Conservation (phyloP, 2,888 invertebrate species). For the Synergus japonicus region DNA sequence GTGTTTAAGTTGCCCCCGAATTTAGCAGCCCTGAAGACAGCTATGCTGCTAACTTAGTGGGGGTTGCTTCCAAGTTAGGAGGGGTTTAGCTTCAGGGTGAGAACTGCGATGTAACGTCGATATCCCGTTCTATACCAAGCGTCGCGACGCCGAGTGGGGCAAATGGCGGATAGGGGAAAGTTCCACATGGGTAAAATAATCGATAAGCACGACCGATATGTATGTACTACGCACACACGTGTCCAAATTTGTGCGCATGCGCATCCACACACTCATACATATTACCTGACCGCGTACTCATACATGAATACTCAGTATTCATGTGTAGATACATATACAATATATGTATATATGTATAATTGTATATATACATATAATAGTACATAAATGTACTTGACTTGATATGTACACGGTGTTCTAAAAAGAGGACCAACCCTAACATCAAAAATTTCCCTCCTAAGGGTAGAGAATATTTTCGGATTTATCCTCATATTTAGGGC, state of each 20-base stretch:
- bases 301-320: not conserved
- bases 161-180: constrained; percentile 69
- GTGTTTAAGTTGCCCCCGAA: not conserved
- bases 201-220: constrained; percentile 66
- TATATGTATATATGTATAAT: no score
- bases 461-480: not conserved
- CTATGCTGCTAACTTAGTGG: constrained; percentile 18
- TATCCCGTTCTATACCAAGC: constrained; percentile 75
- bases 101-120: constrained; percentile 75
- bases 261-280: constrained; percentile 30
- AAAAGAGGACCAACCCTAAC: not conserved
- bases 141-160: constrained; percentile 70
- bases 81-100: constrained; percentile 46
- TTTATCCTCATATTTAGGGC: constrained; percentile 3
- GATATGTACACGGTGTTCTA: constrained; percentile 20
- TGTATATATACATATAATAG: no score
- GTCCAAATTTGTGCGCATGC: constrained; percentile 26
- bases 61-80: constrained; percentile 35
- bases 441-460: not conserved
- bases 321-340: not conserved
- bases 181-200: constrained; percentile 76
- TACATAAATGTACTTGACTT: constrained; percentile 17
- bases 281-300: constrained; percentile 48
- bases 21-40: constrained; percentile 31
- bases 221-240: constrained; percentile 56